Evolutionary conservation across 2,113 vertebrate species (phyloP).

Genomic region (Carassius auratus): DNA sequence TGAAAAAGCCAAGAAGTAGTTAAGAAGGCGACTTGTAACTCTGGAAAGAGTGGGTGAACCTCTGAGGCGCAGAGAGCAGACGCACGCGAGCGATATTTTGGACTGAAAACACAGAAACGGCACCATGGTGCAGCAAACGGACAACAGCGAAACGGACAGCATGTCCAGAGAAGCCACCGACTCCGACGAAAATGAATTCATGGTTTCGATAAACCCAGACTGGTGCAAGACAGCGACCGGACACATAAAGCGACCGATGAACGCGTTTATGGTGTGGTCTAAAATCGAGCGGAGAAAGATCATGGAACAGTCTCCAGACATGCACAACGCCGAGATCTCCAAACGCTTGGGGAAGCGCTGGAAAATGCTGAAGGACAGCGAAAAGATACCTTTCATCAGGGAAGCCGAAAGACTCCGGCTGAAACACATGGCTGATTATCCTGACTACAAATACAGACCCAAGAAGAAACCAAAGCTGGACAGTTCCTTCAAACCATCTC

Average conservation of each 20-base stretch:
- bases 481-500: conserved; percentile 86
- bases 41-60: conserved; percentile 82
- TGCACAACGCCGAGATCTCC: conserved; percentile 99
- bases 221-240: conserved; percentile 99
- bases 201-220: conserved; percentile 93
- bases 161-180: conserved; percentile 95
- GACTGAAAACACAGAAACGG: conserved; percentile 58
- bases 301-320: conserved; percentile 99
- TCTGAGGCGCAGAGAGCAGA: conserved; percentile 40
- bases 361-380: conserved; percentile 98
- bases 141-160: conserved; percentile 86
- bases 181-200: conserved; percentile 94
- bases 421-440: conserved; percentile 99
- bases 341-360: conserved; percentile 96
- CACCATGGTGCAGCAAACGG: conserved; percentile 94
- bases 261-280: conserved; percentile 99
- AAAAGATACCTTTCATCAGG: conserved; percentile 98
- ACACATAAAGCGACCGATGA: conserved; percentile 98
- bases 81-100: conserved; percentile 59
- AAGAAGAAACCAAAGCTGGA: conserved; percentile 99
- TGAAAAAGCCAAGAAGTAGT: conserved; percentile 90
- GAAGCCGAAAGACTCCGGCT: conserved; percentile 96
- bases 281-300: conserved; percentile 99
- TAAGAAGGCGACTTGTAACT: conserved; percentile 88
- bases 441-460: conserved; percentile 98